These are phyloP conservation scores for Butorides virescens DNA, from an alignment of 2,113 vertebrate genomes.

Conservation along the genomic window DNA sequence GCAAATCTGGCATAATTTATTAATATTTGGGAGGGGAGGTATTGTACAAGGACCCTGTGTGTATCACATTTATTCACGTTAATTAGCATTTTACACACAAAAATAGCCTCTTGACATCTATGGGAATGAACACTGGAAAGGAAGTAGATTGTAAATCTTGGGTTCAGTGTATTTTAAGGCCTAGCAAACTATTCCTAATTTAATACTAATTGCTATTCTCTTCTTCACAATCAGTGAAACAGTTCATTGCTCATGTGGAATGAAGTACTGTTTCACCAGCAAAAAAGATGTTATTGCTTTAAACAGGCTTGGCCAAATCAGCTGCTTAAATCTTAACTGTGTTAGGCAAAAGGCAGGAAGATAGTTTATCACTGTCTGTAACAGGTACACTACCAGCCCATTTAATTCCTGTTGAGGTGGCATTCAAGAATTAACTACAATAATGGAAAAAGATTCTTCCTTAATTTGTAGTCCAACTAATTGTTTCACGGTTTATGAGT, in stretches of 20 bases:
- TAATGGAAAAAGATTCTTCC: slow-evolving; percentile 37
- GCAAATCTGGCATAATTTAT: neutral
- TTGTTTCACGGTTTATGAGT: slow-evolving; percentile 47
- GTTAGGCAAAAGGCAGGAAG: neutral
- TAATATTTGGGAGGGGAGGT: neutral
- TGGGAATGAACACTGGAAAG: neutral
- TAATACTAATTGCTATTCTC: neutral
- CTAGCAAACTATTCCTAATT: neutral
- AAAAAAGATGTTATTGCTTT: slow-evolving; percentile 8
- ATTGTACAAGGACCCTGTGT: neutral
- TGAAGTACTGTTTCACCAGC: slow-evolving; percentile 11
- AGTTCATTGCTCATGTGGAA: neutral
- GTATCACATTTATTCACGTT: neutral
- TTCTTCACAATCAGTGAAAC: neutral
- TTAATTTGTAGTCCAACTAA: slow-evolving; percentile 50
- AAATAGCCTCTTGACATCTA: neutral
- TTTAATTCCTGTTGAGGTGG: neutral
- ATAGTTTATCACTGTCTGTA: slow-evolving; percentile 24
- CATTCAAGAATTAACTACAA: slow-evolving; percentile 40
- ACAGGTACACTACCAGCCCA: neutral
- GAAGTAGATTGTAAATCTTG: neutral
- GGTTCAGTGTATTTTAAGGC: neutral
- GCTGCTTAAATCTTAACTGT: slow-evolving; percentile 22
- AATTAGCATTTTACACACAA: neutral
- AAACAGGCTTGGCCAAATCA: neutral